Conservation (phyloP, 2,797 vertebrate genomes). For the Phoxinus dragarum region DNA sequence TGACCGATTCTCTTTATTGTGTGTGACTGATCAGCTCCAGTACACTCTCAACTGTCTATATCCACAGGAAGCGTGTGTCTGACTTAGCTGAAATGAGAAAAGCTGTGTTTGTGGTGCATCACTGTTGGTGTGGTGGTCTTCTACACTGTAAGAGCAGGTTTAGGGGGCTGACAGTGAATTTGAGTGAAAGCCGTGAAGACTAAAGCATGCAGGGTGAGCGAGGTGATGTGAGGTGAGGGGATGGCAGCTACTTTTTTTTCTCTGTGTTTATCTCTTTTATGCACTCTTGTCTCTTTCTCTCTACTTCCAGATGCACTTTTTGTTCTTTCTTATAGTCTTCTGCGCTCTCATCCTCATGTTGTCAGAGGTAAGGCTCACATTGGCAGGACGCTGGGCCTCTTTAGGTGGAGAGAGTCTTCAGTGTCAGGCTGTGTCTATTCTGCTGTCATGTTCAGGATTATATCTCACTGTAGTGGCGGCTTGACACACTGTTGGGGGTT, state of each 20-base stretch:
- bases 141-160: conserved; percentile 3
- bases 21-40: background rate
- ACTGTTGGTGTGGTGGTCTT: conserved; percentile 5
- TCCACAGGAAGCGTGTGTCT: conserved; percentile 29
- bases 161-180: background rate
- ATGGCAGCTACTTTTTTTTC: background rate
- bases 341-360: conserved; percentile 68
- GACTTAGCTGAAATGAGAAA: conserved; percentile 11
- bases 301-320: conserved; percentile 28
- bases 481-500: conserved; percentile 77
- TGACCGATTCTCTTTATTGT: background rate
- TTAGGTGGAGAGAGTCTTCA: conserved; percentile 80
- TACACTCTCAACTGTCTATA: background rate
- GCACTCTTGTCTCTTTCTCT: conserved; percentile 1
- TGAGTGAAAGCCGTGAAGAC: conserved; percentile 5
- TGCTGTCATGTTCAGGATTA: conserved; percentile 83
- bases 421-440: conserved; percentile 81
- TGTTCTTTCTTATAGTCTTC: conserved; percentile 36
- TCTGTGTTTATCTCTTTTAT: conserved; percentile 8
- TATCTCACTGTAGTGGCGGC: conserved; percentile 73
- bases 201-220: background rate
- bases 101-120: conserved; percentile 22
- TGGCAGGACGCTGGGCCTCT: conserved; percentile 77
- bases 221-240: conserved; percentile 23
- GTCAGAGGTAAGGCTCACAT: conserved; percentile 77